Base-by-base conservation (phyloP, 2,113 vertebrate species). In the Hyperoodon ampullatus region DNA sequence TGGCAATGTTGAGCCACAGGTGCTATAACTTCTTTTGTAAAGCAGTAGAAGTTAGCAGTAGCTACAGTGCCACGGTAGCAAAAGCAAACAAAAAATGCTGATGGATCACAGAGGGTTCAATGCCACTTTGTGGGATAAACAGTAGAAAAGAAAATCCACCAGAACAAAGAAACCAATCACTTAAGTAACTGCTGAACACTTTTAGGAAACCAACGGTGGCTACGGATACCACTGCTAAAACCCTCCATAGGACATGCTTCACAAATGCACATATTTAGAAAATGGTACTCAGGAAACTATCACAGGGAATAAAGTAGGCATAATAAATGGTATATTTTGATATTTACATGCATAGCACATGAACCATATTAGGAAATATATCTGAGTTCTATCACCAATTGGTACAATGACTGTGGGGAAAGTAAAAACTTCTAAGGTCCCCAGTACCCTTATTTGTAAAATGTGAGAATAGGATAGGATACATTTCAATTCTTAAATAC, bases 391-490 rank as follows among this genome's bases (percentile, higher is more conserved):
- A 61, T 16, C 30, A 61, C 33, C 53, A 66, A 66, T 4, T 88
- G 30, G 55, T 60, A 71, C 24, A 50, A 66, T 72, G n/a, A 85
- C 53, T 82, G 24, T 61, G 26, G 58, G 10, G 21, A 93, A 70
- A 89, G 16, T 55, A 94, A 65, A 7, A 63, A 47, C 44, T 83
- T 91, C 39, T 53, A 95, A 95, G 47, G 7, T 28, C 21, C 66
- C 63, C 66, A n/a, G 4, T 66, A 81, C 80, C 71, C 60, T 88
- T 70, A 85, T 30, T 55, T 75, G 61, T 82, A 91, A 88, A 97
- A 97, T 65, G 12, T 91, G 83, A 77, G 24, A 84, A 39, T 6
- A 92, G 78, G 39, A 65, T 70, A 94, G 53, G 65, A 96, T 84
- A 74, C 30, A 77, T 50, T 77, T 92, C 42, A 96, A 19, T 90